phyloP scores from a whole-genome alignment of 2,888 invertebrate genomes.

The Rhagonycha lutea region DNA sequence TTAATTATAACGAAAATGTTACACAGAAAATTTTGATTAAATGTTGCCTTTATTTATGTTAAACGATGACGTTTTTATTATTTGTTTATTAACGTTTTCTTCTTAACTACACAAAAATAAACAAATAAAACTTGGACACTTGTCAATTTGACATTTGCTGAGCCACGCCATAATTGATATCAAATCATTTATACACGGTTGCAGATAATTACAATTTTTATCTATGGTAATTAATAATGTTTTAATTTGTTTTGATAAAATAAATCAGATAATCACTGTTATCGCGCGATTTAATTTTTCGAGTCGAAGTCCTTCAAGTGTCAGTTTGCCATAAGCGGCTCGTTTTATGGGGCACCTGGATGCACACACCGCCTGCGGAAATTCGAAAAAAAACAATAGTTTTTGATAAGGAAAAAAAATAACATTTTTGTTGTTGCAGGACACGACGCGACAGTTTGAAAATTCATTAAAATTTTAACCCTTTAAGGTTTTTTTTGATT shows the following conservation, averaged over 20 bases:
- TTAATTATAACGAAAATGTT: background rate
- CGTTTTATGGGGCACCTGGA: too few species aligned
- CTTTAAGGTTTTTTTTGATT: too few species aligned
- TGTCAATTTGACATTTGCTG: conserved; percentile 8
- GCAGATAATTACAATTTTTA: background rate
- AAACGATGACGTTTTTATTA: background rate
- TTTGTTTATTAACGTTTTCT: conserved; percentile 3
- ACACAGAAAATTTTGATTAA: background rate
- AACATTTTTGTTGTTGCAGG: too few species aligned
- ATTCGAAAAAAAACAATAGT: too few species aligned
- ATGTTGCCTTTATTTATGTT: background rate
- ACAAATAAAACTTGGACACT: conserved; percentile 12
- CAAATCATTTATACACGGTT: background rate
- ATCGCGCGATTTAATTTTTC: background rate
- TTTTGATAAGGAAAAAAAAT: too few species aligned
- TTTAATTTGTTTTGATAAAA: background rate
- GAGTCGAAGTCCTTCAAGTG: background rate
- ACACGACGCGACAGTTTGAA: too few species aligned
- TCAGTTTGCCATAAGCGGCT: too few species aligned
- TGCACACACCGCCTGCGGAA: too few species aligned
- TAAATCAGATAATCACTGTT: background rate
- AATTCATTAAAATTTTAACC: too few species aligned
- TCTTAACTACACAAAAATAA: conserved; percentile 8
- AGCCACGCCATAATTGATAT: conserved; percentile 8
- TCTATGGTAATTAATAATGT: background rate